Conservation (phyloP, 2,113 vertebrate species). For the Herpailurus yagouaroundi region DNA sequence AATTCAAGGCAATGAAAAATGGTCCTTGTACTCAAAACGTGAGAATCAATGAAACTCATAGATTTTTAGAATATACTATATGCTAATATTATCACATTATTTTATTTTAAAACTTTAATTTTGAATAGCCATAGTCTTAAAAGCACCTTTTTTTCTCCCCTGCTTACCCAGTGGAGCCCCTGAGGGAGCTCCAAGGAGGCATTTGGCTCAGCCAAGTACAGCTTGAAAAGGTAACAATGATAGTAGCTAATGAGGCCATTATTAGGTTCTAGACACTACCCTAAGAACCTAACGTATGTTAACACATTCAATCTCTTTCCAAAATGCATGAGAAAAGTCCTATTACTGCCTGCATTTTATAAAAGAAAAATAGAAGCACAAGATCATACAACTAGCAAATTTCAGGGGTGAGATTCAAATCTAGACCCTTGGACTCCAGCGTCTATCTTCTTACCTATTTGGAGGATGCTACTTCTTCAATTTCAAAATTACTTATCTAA, state of each 20-base stretch:
- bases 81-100: not conserved
- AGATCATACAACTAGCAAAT: not conserved
- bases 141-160: not conserved
- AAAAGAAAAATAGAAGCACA: not conserved
- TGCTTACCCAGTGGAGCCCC: not conserved
- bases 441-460: not conserved
- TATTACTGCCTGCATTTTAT: not conserved
- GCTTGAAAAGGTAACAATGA: not conserved
- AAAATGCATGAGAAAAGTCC: not conserved
- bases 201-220: not conserved
- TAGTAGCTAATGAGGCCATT: not conserved
- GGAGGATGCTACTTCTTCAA: not conserved
- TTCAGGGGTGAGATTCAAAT: not conserved
- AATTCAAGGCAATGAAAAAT: not conserved
- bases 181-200: not conserved
- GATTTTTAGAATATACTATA: not conserved
- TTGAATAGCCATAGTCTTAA: not conserved
- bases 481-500: not conserved
- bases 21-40: not conserved
- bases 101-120: slow-evolving; percentile 4
- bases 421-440: not conserved
- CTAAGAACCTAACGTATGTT: not conserved
- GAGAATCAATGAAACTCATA: not conserved
- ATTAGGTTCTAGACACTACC: not conserved
- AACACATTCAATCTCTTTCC: not conserved